Evolutionary conservation across 1,140 invertebrate genomes (phyloP).

Genomic region (Trichoplusia ni): DNA sequence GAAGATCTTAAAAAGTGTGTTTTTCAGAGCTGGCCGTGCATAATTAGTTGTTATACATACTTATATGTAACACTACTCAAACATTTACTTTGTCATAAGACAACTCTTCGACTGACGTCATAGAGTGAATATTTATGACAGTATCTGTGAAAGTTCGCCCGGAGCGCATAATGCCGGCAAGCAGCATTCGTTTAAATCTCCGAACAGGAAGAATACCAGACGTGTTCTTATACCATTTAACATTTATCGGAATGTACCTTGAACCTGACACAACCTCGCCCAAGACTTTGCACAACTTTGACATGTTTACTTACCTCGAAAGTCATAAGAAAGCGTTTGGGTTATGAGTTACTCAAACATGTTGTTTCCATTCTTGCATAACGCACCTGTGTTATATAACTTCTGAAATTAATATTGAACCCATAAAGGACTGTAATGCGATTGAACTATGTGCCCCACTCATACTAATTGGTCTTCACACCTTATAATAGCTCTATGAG

Average conservation of each 20-base stretch:
- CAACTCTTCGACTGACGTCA: conserved; percentile 37
- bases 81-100: conserved; percentile 51
- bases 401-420: conserved; percentile 6
- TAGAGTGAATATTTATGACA: conserved; percentile 61
- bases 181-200: background rate
- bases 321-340: conserved; percentile 43
- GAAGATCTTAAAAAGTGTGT: too few relatives aligned
- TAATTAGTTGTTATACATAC: too few relatives aligned
- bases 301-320: conserved; percentile 37
- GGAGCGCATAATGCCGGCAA: conserved; percentile 13
- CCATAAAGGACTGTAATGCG: conserved; percentile 1
- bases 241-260: too few relatives aligned
- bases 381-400: conserved; percentile 19
- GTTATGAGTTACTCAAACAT: conserved; percentile 28
- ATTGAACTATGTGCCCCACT: background rate
- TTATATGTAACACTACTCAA: conserved; percentile 36
- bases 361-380: conserved; percentile 19
- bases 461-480: conserved; percentile 12
- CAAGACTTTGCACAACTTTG: background rate
- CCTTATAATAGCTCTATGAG: background rate
- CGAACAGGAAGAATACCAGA: too few relatives aligned
- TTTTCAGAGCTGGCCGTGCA: too few relatives aligned
- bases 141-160: conserved; percentile 55
- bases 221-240: too few relatives aligned
- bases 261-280: background rate